These are phyloP conservation scores for Eudyptes chrysolophus DNA, from an alignment of 2,113 vertebrate genomes.

Conservation along the genomic window DNA sequence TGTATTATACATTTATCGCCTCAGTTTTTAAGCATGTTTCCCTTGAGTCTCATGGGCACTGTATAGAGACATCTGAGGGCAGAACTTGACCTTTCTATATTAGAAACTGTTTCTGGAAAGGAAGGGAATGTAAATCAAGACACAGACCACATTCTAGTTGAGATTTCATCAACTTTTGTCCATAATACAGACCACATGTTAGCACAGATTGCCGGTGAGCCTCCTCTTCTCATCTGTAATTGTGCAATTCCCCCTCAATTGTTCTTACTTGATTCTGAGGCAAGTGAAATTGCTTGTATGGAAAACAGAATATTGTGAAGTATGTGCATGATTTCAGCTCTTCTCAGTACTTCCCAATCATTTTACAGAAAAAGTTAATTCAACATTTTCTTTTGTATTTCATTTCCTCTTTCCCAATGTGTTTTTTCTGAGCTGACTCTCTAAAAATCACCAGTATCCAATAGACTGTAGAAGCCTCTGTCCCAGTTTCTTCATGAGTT, in stretches of 20 bases:
- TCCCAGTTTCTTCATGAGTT: background rate
- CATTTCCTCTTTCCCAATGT: background rate
- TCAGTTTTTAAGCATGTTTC: background rate
- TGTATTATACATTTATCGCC: background rate
- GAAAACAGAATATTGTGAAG: background rate
- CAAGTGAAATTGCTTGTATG: background rate
- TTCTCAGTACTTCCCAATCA: background rate
- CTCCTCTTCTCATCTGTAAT: background rate
- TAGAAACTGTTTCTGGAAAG: slow-evolving; percentile 33
- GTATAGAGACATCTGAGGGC: background rate
- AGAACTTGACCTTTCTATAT: slow-evolving; percentile 31
- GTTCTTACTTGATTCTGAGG: background rate
- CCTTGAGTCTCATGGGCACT: background rate
- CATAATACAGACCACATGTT: slow-evolving; percentile 43
- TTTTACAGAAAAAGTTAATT: background rate
- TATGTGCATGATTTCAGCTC: background rate
- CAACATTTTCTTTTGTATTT: background rate
- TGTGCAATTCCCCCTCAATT: background rate
- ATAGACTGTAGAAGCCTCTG: background rate
- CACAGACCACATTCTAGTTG: background rate
- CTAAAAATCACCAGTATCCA: background rate
- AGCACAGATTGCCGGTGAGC: slow-evolving; percentile 1
- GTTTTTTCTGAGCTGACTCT: background rate
- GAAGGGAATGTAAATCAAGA: slow-evolving; percentile 38
- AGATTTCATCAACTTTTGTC: slow-evolving; percentile 43